Evolutionary conservation across 2,797 vertebrate species (phyloP).

Genomic region (Amblyopsis hoosieri): DNA sequence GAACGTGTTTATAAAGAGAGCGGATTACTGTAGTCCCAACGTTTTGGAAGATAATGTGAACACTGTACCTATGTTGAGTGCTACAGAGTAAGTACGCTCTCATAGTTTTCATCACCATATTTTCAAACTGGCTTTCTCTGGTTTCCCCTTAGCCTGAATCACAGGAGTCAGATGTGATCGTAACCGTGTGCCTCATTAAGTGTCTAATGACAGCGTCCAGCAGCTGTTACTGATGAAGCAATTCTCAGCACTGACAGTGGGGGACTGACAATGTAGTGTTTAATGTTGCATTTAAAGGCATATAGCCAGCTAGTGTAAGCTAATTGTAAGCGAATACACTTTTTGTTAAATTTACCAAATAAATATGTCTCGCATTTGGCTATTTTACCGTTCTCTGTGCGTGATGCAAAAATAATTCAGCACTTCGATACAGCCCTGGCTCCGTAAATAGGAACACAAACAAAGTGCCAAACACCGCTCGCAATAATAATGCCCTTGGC

Average conservation of each 20-base stretch:
- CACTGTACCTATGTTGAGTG: too few species aligned
- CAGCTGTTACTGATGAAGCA: constrained; percentile 21
- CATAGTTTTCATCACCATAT: not conserved
- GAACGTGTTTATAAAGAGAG: constrained; percentile 3
- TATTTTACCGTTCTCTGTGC: too few species aligned
- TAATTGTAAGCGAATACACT: too few species aligned
- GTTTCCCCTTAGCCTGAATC: not conserved
- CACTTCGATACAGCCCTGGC: too few species aligned
- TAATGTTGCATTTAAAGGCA: constrained; percentile 31
- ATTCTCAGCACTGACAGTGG: not conserved
- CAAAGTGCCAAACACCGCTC: too few species aligned
- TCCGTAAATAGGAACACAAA: too few species aligned
- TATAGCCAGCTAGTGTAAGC: too few species aligned
- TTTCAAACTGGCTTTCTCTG: not conserved
- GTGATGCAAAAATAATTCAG: too few species aligned
- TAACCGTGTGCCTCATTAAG: constrained; percentile 36
- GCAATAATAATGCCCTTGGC: too few species aligned
- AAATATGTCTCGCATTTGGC: too few species aligned
- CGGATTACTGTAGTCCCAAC: not conserved
- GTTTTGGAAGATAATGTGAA: too few species aligned
- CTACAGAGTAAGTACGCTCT: not conserved
- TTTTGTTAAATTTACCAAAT: too few species aligned
- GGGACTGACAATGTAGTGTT: constrained; percentile 4
- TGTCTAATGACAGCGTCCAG: constrained; percentile 22
- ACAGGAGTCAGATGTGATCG: constrained; percentile 1